Evolutionary conservation across 2,888 invertebrate genomes (phyloP).

Genomic region (Mactromeris polynyma): DNA sequence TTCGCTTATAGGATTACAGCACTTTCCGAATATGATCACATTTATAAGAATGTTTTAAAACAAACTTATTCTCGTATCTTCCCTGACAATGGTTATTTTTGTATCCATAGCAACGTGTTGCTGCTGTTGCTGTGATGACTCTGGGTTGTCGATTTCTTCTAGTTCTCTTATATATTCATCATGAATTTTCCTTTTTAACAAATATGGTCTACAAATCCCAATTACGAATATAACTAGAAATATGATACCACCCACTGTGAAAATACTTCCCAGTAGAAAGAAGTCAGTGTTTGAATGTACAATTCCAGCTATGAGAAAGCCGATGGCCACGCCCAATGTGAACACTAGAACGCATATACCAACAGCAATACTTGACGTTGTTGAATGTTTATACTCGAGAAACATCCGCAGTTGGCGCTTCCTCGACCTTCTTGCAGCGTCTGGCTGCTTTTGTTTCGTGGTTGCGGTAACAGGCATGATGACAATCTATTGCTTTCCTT

Average conservation of each 20-base stretch:
- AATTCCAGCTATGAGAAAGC: conserved; percentile 6
- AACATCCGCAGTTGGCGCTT: conserved; percentile 11
- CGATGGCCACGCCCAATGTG: neutral
- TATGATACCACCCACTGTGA: conserved; percentile 23
- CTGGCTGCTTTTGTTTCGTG: neutral
- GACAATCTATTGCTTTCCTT: neutral
- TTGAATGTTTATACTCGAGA: conserved; percentile 1
- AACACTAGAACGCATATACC: conserved; percentile 13
- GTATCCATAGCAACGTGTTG: neutral
- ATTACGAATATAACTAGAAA: conserved; percentile 27
- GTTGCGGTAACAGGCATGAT: neutral
- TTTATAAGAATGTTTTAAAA: neutral
- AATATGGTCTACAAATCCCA: conserved; percentile 35
- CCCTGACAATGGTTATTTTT: neutral
- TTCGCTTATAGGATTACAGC: no score
- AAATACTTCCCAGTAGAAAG: conserved; percentile 34
- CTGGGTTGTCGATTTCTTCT: neutral
- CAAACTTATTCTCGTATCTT: neutral
- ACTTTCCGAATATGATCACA: no score
- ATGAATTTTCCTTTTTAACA: conserved; percentile 46
- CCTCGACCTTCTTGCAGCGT: neutral
- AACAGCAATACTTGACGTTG: neutral
- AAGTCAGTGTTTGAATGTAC: conserved; percentile 13
- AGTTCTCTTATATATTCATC: conserved; percentile 35
- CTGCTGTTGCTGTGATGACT: neutral